These are phyloP conservation scores for Antechinus stuartii DNA, from an alignment of 2,113 vertebrate genomes.

Conservation along the genomic window DNA sequence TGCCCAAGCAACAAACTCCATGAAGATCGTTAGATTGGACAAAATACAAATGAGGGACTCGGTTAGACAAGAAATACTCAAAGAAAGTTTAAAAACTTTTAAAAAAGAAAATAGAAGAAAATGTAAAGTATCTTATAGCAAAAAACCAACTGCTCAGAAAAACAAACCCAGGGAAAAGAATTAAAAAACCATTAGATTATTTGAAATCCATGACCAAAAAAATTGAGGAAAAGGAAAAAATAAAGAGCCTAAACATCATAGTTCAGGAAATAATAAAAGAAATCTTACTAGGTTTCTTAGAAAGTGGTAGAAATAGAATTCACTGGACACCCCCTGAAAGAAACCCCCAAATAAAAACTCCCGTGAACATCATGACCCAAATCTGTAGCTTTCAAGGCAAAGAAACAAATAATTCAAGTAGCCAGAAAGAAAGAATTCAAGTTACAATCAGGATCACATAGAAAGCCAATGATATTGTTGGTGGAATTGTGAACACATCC, in stretches of 20 bases:
- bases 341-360: background rate
- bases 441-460: background rate
- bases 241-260: background rate
- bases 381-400: background rate
- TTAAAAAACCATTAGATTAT: background rate
- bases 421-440: no score
- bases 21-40: background rate
- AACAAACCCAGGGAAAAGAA: background rate
- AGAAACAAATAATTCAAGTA: background rate
- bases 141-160: background rate
- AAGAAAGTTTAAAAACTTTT: background rate
- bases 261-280: background rate
- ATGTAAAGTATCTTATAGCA: background rate
- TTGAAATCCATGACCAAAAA: background rate
- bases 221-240: no score
- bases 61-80: background rate
- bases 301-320: background rate
- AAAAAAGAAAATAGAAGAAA: background rate
- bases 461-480: background rate
- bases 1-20: background rate
- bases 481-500: no score
- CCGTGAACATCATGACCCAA: background rate
- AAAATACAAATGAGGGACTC: background rate
- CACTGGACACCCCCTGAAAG: background rate
- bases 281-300: background rate